phyloP scores from a whole-genome alignment of 1,140 invertebrate genomes.

The Pseudobourletiella spinata region DNA sequence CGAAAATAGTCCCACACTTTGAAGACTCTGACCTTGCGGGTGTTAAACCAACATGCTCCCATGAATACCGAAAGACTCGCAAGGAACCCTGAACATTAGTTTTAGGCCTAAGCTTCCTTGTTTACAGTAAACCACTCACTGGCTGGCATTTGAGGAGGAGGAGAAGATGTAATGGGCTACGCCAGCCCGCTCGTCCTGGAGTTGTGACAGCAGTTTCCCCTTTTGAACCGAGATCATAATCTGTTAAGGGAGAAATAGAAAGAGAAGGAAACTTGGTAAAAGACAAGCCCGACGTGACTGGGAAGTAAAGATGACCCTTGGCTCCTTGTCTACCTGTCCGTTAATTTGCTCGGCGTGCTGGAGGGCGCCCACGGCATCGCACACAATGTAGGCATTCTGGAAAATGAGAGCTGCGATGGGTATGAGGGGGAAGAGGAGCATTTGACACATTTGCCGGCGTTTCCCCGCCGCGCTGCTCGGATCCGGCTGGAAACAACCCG shows the following conservation, averaged over 20 bases:
- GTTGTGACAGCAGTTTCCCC: constrained; percentile 39
- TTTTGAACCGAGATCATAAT: constrained; percentile 40
- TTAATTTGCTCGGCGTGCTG: constrained; percentile 36
- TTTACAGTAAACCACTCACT: too few relatives aligned
- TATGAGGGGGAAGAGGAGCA: constrained; percentile 43
- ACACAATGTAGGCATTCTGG: constrained; percentile 42
- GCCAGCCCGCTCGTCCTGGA: constrained; percentile 40
- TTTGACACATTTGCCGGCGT: constrained; percentile 39
- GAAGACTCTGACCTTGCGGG: too few relatives aligned
- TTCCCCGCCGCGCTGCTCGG: background rate
- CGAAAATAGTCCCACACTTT: too few relatives aligned
- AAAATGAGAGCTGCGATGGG: constrained; percentile 42
- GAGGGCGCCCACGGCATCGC: constrained; percentile 33
- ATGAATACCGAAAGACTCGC: too few relatives aligned
- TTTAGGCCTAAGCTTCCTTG: too few relatives aligned
- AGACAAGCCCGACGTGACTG: background rate
- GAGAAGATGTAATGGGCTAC: constrained; percentile 38
- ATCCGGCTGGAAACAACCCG: constrained; percentile 8
- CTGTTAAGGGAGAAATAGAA: constrained; percentile 30
- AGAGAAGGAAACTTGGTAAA: background rate
- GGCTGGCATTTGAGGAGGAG: constrained; percentile 24
- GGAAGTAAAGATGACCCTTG: background rate
- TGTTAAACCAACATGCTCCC: too few relatives aligned
- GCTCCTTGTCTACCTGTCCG: constrained; percentile 35
- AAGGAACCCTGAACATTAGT: too few relatives aligned